A percentile compares a stretch with the other conserved stretches of the same genome.
These are phyloP conservation scores for Callithrix jacchus DNA, from an alignment of 2,113 vertebrate genomes.

Conservation along the genomic window DNA sequence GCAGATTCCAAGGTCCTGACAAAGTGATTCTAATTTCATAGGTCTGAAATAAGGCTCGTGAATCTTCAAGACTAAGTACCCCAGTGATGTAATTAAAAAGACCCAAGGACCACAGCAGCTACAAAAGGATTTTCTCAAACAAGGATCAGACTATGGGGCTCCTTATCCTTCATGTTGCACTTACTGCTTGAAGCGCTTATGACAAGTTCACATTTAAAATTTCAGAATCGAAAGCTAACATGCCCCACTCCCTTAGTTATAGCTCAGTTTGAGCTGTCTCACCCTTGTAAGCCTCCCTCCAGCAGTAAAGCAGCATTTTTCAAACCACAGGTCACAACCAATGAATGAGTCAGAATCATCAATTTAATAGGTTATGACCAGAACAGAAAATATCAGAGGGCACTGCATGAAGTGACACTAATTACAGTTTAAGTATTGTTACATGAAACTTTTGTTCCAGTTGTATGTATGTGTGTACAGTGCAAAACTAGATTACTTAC, in stretches of 20 bases:
- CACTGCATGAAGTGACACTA: conserved; percentile 34
- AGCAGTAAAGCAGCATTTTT: conserved; percentile 41
- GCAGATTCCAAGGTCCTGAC: background rate
- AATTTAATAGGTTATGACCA: conserved; percentile 38
- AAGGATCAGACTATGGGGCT: background rate
- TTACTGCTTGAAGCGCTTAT: background rate
- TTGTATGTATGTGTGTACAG: background rate
- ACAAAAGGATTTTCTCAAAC: background rate
- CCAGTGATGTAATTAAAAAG: background rate
- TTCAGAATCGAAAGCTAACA: background rate
- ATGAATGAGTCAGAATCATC: conserved; percentile 56
- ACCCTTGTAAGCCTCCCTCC: background rate
- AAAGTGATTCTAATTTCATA: background rate
- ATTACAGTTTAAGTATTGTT: conserved; percentile 46
- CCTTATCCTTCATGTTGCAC: background rate
- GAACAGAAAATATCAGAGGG: conserved; percentile 57
- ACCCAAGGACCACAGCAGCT: background rate
- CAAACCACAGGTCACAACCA: conserved; percentile 56
- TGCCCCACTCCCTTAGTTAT: background rate
- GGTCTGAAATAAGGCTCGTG: background rate
- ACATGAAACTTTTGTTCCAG: conserved; percentile 49
- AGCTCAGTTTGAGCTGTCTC: conserved; percentile 32
- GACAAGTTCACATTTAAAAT: background rate
- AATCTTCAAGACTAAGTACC: background rate
- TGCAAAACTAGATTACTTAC: conserved; percentile 5